These are phyloP conservation scores for Riparia riparia DNA, from an alignment of 2,113 vertebrate species.

Conservation along the genomic window DNA sequence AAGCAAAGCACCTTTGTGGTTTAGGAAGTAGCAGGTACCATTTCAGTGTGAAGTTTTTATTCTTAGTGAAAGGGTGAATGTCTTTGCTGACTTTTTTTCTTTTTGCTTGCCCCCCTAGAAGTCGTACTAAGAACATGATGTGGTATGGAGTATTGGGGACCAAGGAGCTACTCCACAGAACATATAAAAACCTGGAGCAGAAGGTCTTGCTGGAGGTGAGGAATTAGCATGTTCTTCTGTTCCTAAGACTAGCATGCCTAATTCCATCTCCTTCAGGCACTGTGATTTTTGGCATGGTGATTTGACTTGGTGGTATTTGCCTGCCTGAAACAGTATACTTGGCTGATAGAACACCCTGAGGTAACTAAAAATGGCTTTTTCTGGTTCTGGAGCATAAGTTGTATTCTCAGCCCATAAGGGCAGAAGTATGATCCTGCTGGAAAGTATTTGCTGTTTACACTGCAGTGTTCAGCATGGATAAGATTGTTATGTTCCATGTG, in stretches of 20 bases:
- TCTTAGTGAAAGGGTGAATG: background rate
- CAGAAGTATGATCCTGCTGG: background rate
- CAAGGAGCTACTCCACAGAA: constrained; percentile 92
- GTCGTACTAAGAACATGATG: constrained; percentile 98
- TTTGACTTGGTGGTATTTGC: background rate
- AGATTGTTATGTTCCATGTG: background rate
- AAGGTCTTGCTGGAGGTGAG: constrained; percentile 92
- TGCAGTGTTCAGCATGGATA: background rate
- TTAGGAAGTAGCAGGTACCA: background rate
- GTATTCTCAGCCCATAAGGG: background rate
- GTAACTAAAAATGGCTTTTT: background rate
- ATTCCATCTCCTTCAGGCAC: background rate
- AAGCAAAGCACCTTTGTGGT: background rate
- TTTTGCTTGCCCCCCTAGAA: constrained; percentile 73
- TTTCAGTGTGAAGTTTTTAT: background rate
- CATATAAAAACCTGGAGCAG: constrained; percentile 94
- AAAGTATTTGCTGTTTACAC: background rate
- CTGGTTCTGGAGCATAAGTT: background rate
- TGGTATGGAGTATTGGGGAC: constrained; percentile 95
- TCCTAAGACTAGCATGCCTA: background rate
- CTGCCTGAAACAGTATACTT: background rate
- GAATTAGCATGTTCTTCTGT: background rate
- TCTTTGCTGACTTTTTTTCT: background rate
- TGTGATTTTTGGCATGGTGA: background rate
- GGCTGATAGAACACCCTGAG: background rate